These are phyloP conservation scores for Cerastis leucographa DNA, from an alignment of 2,888 invertebrate genomes.

Conservation along the genomic window DNA sequence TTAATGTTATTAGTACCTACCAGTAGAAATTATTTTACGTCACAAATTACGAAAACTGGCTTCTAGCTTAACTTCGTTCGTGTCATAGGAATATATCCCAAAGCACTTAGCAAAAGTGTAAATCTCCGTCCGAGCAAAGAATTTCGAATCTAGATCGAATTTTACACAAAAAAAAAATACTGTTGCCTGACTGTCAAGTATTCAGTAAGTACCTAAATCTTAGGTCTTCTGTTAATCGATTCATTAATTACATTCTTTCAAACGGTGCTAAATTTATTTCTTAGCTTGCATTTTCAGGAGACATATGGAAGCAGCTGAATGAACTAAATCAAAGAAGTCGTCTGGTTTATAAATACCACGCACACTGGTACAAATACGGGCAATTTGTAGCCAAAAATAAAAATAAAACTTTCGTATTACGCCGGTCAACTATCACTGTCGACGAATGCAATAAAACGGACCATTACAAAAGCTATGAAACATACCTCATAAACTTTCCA, in stretches of 20 bases:
- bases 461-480: conserved; percentile 66
- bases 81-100: background rate
- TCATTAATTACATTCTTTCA: conserved; percentile 27
- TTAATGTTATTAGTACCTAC: background rate
- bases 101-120: background rate
- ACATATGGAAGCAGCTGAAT: conserved; percentile 55
- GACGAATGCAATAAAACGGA: conserved; percentile 37
- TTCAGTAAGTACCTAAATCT: background rate
- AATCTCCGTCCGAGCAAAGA: background rate
- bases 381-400: conserved; percentile 61
- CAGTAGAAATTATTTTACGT: background rate
- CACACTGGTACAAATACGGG: conserved; percentile 57
- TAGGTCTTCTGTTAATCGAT: conserved; percentile 21
- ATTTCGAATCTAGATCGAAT: background rate
- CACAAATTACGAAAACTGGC: background rate
- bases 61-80: background rate
- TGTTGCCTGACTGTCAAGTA: background rate
- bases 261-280: conserved; percentile 35
- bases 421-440: conserved; percentile 24
- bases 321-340: conserved; percentile 62
- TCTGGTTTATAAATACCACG: conserved; percentile 62
- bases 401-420: conserved; percentile 43
- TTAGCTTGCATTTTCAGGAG: conserved; percentile 33
- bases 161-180: background rate
- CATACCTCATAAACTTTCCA: conserved; percentile 71